Conservation (phyloP, 2,888 invertebrate genomes). For the Rotaria socialis region DNA sequence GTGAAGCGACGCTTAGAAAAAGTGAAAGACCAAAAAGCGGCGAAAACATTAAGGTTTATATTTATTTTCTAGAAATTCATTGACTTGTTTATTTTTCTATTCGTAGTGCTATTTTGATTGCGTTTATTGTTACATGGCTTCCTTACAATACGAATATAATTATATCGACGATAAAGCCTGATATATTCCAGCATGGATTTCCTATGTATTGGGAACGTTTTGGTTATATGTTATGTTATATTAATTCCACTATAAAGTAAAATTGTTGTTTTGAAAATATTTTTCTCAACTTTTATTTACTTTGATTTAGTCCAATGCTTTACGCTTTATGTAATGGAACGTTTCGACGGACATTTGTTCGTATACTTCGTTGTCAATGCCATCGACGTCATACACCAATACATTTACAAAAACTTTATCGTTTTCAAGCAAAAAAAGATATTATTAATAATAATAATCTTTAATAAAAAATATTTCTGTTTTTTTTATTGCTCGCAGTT, state of each 20-base stretch:
- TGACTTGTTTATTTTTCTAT: not conserved
- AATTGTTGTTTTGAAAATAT: not conserved
- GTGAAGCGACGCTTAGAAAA: constrained; percentile 36
- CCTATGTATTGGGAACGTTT: constrained; percentile 35
- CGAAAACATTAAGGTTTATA: constrained; percentile 75
- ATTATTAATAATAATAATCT: not conserved
- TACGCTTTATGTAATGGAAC: not conserved
- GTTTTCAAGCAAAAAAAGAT: not conserved
- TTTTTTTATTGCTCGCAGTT: not conserved
- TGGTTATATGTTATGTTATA: not conserved
- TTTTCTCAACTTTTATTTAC: not conserved
- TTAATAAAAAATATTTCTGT: not conserved
- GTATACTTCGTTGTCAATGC: constrained; percentile 14
- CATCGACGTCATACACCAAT: not conserved
- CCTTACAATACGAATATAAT: constrained; percentile 64
- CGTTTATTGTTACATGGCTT: constrained; percentile 98
- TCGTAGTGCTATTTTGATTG: constrained; percentile 76
- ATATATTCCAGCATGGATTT: not conserved
- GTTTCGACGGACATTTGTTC: constrained; percentile 8
- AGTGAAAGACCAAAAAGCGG: constrained; percentile 92
- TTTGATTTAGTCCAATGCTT: not conserved
- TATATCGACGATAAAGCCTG: constrained; percentile 26
- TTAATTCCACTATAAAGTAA: not conserved
- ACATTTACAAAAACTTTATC: not conserved
- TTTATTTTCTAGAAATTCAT: too few relatives aligned